These are phyloP conservation scores for Luscinia luscinia DNA, from an alignment of 2,797 vertebrate species.

Conservation along the genomic window DNA sequence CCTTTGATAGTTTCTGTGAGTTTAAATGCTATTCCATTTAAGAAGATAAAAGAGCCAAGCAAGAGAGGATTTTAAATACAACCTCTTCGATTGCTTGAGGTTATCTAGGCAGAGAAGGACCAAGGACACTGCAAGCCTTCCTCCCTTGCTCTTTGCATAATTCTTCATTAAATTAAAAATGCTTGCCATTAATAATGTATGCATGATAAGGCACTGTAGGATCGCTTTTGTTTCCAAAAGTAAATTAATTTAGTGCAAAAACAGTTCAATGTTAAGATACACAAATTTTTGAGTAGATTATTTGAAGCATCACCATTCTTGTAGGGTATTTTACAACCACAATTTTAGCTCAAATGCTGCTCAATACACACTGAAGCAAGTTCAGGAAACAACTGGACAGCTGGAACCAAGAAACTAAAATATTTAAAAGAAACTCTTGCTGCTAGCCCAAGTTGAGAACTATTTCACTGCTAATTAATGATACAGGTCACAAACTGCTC, in stretches of 20 bases:
- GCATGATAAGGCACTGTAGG: not conserved
- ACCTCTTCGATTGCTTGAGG: not conserved
- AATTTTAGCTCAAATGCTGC: not conserved
- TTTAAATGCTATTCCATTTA: not conserved
- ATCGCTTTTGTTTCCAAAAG: not conserved
- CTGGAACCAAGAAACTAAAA: not conserved
- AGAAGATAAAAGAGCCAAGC: not conserved
- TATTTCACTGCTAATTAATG: not conserved
- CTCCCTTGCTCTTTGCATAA: not conserved
- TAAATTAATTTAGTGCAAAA: not conserved
- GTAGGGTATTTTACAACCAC: not conserved
- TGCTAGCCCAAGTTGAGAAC: not conserved
- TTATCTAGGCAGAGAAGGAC: not conserved
- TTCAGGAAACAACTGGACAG: not conserved
- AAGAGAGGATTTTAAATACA: not conserved
- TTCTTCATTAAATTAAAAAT: conserved; percentile 36
- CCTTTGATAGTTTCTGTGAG: not conserved
- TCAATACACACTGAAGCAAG: accelerated
- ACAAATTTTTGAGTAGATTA: not conserved
- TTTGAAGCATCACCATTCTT: not conserved
- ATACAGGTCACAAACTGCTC: not conserved
- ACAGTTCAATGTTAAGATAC: not conserved
- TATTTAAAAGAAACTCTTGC: not conserved
- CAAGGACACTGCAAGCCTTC: not conserved
- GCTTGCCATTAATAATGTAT: conserved; percentile 14